phyloP scores from a whole-genome alignment of 1,140 invertebrate species.

The Drosophila auraria region DNA sequence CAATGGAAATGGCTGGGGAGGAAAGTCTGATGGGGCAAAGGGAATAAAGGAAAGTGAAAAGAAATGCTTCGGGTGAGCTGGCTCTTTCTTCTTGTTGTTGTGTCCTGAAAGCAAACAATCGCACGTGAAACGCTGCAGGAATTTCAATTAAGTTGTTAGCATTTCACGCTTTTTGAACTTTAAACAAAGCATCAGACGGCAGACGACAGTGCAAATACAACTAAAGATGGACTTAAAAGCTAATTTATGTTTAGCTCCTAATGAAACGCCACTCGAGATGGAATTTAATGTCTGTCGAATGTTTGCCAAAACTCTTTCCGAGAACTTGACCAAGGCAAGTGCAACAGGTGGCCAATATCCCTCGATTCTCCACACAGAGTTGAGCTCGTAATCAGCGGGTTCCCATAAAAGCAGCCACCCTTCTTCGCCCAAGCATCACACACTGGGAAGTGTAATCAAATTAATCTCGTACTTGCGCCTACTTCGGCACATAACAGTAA shows the following conservation, averaged over 20 bases:
- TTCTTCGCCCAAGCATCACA: background rate
- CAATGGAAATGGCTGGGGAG: background rate
- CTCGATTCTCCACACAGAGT: background rate
- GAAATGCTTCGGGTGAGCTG: conserved; percentile 24
- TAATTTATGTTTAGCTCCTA: conserved; percentile 53
- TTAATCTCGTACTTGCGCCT: conserved; percentile 64
- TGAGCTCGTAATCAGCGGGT: conserved; percentile 35
- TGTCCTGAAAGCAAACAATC: conserved; percentile 54
- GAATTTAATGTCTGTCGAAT: conserved; percentile 35
- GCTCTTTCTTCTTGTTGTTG: conserved; percentile 20
- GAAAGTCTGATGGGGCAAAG: conserved; percentile 2
- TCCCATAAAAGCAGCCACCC: conserved; percentile 51
- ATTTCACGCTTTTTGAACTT: conserved; percentile 51
- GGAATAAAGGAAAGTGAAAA: conserved; percentile 27
- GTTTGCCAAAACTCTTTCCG: conserved; percentile 29
- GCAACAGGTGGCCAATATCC: conserved; percentile 40
- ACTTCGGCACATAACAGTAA: conserved; percentile 57
- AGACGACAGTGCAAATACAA: conserved; percentile 18
- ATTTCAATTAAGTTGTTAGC: conserved; percentile 68
- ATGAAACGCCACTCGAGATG: conserved; percentile 36
- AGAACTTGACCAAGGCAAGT: conserved; percentile 13
- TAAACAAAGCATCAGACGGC: conserved; percentile 41
- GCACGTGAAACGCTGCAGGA: conserved; percentile 57
- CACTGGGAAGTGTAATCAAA: conserved; percentile 62
- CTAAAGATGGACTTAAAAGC: conserved; percentile 39